Conservation (phyloP, 1,140 invertebrate genomes). For the Drosophila malerkotliana region DNA sequence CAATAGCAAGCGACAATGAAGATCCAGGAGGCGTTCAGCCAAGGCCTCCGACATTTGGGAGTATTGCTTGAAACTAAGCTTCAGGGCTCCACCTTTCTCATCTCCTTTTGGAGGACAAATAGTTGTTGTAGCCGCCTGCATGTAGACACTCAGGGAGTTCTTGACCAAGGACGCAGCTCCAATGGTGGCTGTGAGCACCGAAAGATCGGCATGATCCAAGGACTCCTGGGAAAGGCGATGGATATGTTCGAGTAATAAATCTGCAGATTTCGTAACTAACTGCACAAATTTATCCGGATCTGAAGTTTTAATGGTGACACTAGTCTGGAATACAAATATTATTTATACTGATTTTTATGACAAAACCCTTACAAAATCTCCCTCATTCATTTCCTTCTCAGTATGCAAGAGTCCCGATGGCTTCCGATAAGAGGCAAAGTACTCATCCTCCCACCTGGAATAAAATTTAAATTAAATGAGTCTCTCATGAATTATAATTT, state of each 20-base stretch:
- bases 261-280: slow-evolving; percentile 88
- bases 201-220: slow-evolving; percentile 91
- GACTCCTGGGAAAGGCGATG: slow-evolving; percentile 91
- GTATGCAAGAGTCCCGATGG: slow-evolving; percentile 84
- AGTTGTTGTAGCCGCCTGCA: slow-evolving; percentile 75
- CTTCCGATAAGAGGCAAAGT: slow-evolving; percentile 84
- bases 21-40: slow-evolving; percentile 90
- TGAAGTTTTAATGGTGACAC: slow-evolving; percentile 88
- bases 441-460: slow-evolving; percentile 82
- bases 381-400: slow-evolving; percentile 72
- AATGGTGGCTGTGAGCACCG: slow-evolving; percentile 90
- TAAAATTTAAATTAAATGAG: background rate
- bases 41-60: slow-evolving; percentile 92
- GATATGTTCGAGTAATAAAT: slow-evolving; percentile 89
- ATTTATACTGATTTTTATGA: background rate
- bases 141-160: slow-evolving; percentile 90
- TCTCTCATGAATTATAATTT: slow-evolving; percentile 12
- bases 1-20: slow-evolving; percentile 90
- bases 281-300: slow-evolving; percentile 89
- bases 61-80: slow-evolving; percentile 89
- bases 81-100: slow-evolving; percentile 81
- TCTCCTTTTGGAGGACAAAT: slow-evolving; percentile 81
- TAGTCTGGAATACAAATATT: slow-evolving; percentile 46
- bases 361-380: slow-evolving; percentile 63
- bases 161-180: slow-evolving; percentile 90